Evolutionary conservation across 2,888 invertebrate genomes (phyloP), one percentile per base, ranked within the genome.

Genomic region (Agonum fuliginosum): DNA sequence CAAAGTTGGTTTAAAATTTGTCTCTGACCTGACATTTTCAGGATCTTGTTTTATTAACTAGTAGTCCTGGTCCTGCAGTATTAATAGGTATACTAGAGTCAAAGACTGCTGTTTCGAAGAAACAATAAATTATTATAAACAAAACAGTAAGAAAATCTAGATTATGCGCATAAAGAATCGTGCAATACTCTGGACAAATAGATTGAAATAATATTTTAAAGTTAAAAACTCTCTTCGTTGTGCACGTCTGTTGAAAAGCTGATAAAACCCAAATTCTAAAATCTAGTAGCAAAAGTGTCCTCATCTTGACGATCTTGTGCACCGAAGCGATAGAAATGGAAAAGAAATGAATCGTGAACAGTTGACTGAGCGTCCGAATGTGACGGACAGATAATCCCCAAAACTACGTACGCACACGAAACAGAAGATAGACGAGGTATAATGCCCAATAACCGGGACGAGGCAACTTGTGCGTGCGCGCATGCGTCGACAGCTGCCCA

Each of bases 371-470:
- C 48, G 43, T 22, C 54, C 43, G 62, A 37, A 58, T 74, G 62
- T 74, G 74, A 74, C 62, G 62, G 74, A 43, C 65, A 74, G 74
- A 74, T 74, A 65, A 74, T 74, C 74, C 62, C 12, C 27, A 17
- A 72, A 72, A 37, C 30, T 54, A 72, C 43, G 51, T 43, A 74
- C 58, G 43, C 72, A 65, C 65, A 65, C 65, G 72, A 70, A 70
- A 70, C 24, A 48, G 48, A 34, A 54, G 72, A 73, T 73, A 73
- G 72, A 20, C 58, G 43, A 51, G 17, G 58, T 19, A 74, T 74
- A 75, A 75, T 65, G 46, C 67, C 74, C 75, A 75, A 75, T 75
- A 75, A 75, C 74, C 74, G 65, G 65, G 43, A 6, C 3, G n/a
- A 1, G 54, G 54, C 54, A 22, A 30, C 27, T n/a, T 10, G 10